phyloP scores from a whole-genome alignment of 2,888 invertebrate genomes.

The Drosophila kanekoi region DNA sequence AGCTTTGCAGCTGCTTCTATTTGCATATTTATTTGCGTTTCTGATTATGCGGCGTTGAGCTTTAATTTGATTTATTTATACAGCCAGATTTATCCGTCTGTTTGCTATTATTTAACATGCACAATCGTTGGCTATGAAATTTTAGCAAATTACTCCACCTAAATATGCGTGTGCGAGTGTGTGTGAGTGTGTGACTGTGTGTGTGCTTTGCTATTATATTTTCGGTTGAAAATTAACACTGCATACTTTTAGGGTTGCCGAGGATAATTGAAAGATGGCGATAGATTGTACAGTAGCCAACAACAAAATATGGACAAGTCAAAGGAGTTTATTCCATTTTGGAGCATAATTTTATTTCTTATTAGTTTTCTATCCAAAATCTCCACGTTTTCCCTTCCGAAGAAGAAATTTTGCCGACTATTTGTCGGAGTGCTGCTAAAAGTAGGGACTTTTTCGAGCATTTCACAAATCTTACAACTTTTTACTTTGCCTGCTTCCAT shows the following conservation, averaged over 20 bases:
- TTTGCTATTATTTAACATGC: slow-evolving; percentile 45
- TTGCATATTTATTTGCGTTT: slow-evolving; percentile 65
- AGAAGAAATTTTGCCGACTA: no score
- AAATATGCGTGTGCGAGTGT: not conserved
- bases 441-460: no score
- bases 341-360: no score
- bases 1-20: slow-evolving; percentile 48
- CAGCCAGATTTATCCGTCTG: slow-evolving; percentile 42
- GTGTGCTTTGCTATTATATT: slow-evolving; percentile 3
- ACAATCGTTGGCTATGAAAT: slow-evolving; percentile 22
- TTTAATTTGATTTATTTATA: slow-evolving; percentile 75
- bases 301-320: no score
- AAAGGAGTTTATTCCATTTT: no score
- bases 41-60: slow-evolving; percentile 71
- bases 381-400: no score
- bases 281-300: no score
- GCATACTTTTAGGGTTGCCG: not conserved
- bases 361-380: no score
- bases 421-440: no score
- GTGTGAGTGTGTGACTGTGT: slow-evolving; percentile 3
- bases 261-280: not conserved
- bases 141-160: slow-evolving; percentile 14
- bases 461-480: no score
- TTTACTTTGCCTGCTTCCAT: no score
- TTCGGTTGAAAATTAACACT: slow-evolving; percentile 4